phyloP scores from a whole-genome alignment of 2,888 invertebrate genomes.

The Sminthurides aquaticus region DNA sequence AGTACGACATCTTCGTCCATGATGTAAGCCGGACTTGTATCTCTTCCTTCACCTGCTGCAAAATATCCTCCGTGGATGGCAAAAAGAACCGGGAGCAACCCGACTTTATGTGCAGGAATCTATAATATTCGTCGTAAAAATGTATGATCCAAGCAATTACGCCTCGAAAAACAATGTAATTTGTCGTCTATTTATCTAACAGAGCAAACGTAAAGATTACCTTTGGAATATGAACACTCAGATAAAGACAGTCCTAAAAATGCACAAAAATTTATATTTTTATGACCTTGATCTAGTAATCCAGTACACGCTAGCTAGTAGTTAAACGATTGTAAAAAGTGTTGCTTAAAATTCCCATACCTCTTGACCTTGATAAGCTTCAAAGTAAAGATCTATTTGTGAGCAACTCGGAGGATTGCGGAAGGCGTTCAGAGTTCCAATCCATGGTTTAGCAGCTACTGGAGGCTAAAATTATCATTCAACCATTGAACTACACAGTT shows the following conservation, averaged over 20 bases:
- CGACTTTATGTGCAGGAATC: too few relatives aligned
- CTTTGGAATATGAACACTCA: background rate
- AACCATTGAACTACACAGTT: too few relatives aligned
- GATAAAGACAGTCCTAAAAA: background rate
- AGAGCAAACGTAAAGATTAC: too few relatives aligned
- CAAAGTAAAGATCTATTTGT: background rate
- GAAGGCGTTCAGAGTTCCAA: background rate
- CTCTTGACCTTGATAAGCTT: background rate
- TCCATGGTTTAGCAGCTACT: background rate
- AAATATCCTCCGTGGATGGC: background rate
- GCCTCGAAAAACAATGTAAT: too few relatives aligned
- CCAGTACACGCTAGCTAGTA: too few relatives aligned
- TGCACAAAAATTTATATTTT: background rate
- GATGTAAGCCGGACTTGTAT: background rate
- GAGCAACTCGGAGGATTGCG: background rate
- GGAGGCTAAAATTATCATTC: too few relatives aligned
- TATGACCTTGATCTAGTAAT: too few relatives aligned
- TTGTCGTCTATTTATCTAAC: too few relatives aligned
- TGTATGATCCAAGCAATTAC: too few relatives aligned
- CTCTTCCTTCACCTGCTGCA: background rate
- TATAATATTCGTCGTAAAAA: too few relatives aligned
- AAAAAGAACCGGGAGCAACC: background rate
- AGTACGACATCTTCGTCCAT: background rate
- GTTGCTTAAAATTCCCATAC: too few relatives aligned
- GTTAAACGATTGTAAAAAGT: too few relatives aligned